Evolutionary conservation across 1,140 invertebrate species (phyloP).

Genomic region (Sarcophaga peregrina): DNA sequence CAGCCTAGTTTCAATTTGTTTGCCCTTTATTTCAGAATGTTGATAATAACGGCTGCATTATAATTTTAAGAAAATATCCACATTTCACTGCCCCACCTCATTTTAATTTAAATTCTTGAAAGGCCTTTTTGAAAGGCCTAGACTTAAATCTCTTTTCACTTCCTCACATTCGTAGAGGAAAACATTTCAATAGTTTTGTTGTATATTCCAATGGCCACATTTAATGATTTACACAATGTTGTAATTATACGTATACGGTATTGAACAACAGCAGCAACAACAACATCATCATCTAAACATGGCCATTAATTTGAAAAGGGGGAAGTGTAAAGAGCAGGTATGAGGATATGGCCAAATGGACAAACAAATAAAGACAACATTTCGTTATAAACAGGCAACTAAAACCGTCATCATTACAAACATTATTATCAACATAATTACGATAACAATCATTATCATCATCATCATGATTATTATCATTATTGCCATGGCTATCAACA

Average conservation of each 20-base stretch:
- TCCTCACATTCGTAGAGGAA: too few species aligned
- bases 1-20: too few species aligned
- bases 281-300: too few species aligned
- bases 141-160: too few species aligned
- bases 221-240: constrained; percentile 15
- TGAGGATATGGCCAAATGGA: background rate
- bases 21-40: too few species aligned
- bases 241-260: background rate
- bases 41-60: too few species aligned
- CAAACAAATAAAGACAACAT: background rate
- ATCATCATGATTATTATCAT: background rate
- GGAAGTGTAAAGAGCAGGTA: background rate
- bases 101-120: too few species aligned
- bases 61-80: too few species aligned
- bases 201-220: background rate
- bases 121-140: too few species aligned
- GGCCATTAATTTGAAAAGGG: background rate
- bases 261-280: background rate
- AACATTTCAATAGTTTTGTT: too few species aligned
- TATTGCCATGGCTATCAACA: background rate
- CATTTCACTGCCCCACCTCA: too few species aligned
- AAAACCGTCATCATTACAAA: background rate
- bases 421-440: background rate
- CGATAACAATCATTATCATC: background rate
- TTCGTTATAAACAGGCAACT: background rate